A percentile compares a stretch with the other conserved stretches of the same genome.
phyloP scores from a whole-genome alignment of 2,113 vertebrate genomes.

The Channa argus region DNA sequence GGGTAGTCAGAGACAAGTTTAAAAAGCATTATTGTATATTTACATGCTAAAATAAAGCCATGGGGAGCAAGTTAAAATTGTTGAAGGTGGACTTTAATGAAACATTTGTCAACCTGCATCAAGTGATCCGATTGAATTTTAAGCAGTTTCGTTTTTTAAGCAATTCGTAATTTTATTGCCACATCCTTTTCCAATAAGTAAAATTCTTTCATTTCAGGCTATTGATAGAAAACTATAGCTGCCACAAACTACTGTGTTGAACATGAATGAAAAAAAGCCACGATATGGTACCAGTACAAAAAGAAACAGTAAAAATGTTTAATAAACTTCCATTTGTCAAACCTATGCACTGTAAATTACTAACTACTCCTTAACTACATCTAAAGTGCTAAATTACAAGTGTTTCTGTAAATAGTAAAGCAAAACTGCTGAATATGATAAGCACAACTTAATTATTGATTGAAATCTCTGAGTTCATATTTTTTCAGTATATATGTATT shows the following conservation, averaged over 20 bases:
- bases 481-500: conserved; percentile 4
- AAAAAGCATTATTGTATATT: too few species aligned
- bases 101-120: conserved; percentile 1
- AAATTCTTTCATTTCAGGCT: neutral
- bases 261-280: neutral
- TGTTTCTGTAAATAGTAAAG: conserved; percentile 6
- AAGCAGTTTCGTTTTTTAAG: too few species aligned
- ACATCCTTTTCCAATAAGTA: conserved; percentile 10
- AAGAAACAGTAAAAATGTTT: neutral
- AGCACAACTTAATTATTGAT: conserved; percentile 25
- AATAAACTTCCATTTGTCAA: neutral
- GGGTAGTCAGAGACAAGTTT: too few species aligned
- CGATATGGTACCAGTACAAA: neutral
- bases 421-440: conserved; percentile 25
- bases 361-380: neutral
- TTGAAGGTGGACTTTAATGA: neutral
- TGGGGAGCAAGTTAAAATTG: too few species aligned
- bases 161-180: neutral
- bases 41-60: too few species aligned
- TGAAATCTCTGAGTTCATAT: conserved; percentile 6
- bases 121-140: conserved; percentile 15
- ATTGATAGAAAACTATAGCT: neutral
- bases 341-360: conserved; percentile 30
- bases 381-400: conserved; percentile 37
- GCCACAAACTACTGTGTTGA: neutral